These are phyloP conservation scores for Chaetodon trifascialis DNA, from an alignment of 2,113 vertebrate genomes.

Conservation along the genomic window DNA sequence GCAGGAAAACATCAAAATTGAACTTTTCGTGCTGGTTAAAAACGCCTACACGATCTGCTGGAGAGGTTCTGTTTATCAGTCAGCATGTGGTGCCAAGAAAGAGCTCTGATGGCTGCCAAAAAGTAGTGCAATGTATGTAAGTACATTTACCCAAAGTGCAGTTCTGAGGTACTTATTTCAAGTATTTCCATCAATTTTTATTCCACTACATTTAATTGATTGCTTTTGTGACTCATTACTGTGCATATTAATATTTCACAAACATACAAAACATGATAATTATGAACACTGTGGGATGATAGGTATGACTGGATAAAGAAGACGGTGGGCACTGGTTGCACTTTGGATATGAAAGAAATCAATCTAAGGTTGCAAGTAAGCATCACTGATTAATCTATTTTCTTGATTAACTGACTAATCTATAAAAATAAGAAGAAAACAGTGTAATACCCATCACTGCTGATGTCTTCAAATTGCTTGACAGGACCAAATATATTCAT, in stretches of 20 bases:
- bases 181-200: not conserved
- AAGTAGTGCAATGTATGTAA: not conserved
- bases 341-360: not conserved
- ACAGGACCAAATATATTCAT: not conserved
- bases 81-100: not conserved
- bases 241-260: not conserved
- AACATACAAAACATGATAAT: not conserved
- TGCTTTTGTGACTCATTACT: accelerated
- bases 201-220: too few species aligned
- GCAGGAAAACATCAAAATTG: not conserved
- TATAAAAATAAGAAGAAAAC: not conserved
- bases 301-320: not conserved
- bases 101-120: not conserved
- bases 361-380: not conserved
- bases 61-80: too few species aligned
- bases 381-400: not conserved
- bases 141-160: not conserved
- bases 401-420: not conserved
- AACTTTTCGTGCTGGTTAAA: not conserved
- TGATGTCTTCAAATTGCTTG: not conserved
- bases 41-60: not conserved
- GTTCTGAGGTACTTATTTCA: not conserved
- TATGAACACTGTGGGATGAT: not conserved
- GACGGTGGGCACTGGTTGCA: not conserved
- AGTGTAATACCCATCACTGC: not conserved